Evolutionary conservation across 2,113 vertebrate species (phyloP).

Genomic region (Podarcis raffonei): DNA sequence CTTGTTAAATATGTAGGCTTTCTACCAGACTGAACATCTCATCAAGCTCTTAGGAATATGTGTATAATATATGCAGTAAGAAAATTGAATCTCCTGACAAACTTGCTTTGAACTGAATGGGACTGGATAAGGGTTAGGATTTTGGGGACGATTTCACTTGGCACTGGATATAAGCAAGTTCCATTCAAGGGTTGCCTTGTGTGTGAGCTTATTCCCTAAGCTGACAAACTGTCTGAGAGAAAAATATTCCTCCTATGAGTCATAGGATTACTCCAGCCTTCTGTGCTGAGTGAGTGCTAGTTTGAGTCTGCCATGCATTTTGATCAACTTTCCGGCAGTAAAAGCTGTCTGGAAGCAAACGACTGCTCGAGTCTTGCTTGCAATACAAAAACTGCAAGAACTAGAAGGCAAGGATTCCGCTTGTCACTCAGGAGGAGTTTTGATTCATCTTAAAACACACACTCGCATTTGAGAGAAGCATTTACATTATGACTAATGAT

Average conservation of each 20-base stretch:
- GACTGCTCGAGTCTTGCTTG: neutral
- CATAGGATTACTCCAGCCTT: constrained; percentile 1
- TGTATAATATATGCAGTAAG: neutral
- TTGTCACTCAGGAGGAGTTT: constrained; percentile 22
- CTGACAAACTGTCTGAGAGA: neutral
- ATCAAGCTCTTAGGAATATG: neutral
- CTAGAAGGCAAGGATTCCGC: constrained; percentile 22
- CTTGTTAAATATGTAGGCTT: neutral
- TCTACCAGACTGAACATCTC: neutral
- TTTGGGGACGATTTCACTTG: neutral
- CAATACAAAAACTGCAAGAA: constrained; percentile 34
- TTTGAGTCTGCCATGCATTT: constrained; percentile 41
- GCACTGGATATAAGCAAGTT: neutral
- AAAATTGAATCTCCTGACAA: neutral
- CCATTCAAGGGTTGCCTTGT: neutral
- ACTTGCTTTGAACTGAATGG: neutral
- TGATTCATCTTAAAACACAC: neutral
- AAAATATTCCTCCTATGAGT: neutral
- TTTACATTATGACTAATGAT: neutral
- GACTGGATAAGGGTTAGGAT: neutral
- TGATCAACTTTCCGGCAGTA: constrained; percentile 14
- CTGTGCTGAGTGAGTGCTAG: constrained; percentile 26
- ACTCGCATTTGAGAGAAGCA: neutral
- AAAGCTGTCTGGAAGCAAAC: constrained; percentile 6
- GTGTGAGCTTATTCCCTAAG: neutral